These are phyloP conservation scores for Actenoides lindsayi DNA, from an alignment of 2,113 vertebrate genomes.

Conservation along the genomic window DNA sequence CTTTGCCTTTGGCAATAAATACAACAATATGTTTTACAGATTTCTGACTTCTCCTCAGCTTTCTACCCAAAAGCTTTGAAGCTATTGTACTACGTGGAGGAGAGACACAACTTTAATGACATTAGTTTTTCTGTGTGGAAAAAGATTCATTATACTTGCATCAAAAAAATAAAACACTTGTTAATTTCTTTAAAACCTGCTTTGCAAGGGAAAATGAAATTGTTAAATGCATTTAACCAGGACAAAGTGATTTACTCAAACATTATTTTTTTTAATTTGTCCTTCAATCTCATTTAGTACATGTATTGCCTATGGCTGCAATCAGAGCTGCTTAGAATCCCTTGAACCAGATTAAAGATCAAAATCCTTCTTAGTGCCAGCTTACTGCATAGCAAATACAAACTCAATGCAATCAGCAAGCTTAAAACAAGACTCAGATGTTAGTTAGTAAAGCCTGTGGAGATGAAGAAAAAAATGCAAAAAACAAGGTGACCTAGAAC, in stretches of 20 bases:
- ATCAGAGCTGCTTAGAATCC: slow-evolving; percentile 66
- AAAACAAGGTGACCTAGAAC: slow-evolving; percentile 72
- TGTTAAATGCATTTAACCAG: slow-evolving; percentile 58
- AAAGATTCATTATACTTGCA: slow-evolving; percentile 16
- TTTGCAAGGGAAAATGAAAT: slow-evolving; percentile 60
- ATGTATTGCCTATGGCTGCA: slow-evolving; percentile 66
- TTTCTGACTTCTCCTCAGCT: not conserved
- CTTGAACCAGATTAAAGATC: slow-evolving; percentile 75
- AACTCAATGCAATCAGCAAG: slow-evolving; percentile 67
- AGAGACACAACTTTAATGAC: not conserved
- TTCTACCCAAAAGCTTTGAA: slow-evolving; percentile 8
- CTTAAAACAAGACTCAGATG: slow-evolving; percentile 62
- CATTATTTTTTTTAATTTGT: slow-evolving; percentile 75
- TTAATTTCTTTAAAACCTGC: slow-evolving; percentile 61
- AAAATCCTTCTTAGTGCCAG: slow-evolving; percentile 76
- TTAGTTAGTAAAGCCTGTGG: slow-evolving; percentile 56
- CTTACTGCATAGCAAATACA: slow-evolving; percentile 67
- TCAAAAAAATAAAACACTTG: slow-evolving; percentile 15
- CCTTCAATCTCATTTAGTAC: slow-evolving; percentile 73
- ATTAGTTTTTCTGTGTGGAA: not conserved
- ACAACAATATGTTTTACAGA: not conserved
- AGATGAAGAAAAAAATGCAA: slow-evolving; percentile 60
- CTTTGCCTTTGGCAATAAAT: slow-evolving; percentile 27
- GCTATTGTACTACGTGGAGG: not conserved
- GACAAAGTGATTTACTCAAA: slow-evolving; percentile 68